Conservation (phyloP, 1,140 invertebrate species). For the Archivesica marissinica region DNA sequence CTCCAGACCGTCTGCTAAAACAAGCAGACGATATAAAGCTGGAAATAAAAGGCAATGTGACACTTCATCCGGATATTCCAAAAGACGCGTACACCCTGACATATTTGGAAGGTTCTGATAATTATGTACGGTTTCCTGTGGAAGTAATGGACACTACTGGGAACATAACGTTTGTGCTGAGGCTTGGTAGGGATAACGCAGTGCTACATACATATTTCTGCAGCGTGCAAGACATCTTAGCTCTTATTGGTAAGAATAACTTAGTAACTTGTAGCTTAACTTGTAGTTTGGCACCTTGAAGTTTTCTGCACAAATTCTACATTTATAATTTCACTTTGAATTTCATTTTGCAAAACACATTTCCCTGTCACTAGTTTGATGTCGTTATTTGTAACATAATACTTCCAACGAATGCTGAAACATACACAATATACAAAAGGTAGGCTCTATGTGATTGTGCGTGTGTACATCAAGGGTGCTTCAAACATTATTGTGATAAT, state of each 20-base stretch:
- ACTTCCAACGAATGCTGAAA: too few species aligned
- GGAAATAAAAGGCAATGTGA: conserved; percentile 51
- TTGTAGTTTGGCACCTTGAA: too few species aligned
- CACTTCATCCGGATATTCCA: conserved; percentile 53
- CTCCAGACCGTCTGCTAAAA: conserved; percentile 54
- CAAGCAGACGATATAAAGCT: conserved; percentile 59
- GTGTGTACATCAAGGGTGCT: too few species aligned
- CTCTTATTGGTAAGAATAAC: conserved; percentile 44
- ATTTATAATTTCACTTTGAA: neutral
- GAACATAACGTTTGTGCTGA: conserved; percentile 41
- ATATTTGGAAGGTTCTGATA: conserved; percentile 59
- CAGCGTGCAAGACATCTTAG: conserved; percentile 31
- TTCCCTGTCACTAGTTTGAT: too few species aligned
- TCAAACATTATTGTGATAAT: too few species aligned
- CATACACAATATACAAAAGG: too few species aligned
- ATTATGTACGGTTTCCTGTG: conserved; percentile 60
- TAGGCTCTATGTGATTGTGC: too few species aligned
- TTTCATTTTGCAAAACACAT: too few species aligned
- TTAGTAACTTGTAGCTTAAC: neutral
- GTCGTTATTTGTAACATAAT: too few species aligned
- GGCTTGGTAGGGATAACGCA: conserved; percentile 47
- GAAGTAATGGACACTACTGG: conserved; percentile 42
- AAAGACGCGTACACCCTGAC: conserved; percentile 55
- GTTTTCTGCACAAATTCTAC: too few species aligned
- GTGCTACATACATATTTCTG: conserved; percentile 58